phyloP scores from a whole-genome alignment of 2,113 vertebrate genomes.

The Anoplopoma fimbria region DNA sequence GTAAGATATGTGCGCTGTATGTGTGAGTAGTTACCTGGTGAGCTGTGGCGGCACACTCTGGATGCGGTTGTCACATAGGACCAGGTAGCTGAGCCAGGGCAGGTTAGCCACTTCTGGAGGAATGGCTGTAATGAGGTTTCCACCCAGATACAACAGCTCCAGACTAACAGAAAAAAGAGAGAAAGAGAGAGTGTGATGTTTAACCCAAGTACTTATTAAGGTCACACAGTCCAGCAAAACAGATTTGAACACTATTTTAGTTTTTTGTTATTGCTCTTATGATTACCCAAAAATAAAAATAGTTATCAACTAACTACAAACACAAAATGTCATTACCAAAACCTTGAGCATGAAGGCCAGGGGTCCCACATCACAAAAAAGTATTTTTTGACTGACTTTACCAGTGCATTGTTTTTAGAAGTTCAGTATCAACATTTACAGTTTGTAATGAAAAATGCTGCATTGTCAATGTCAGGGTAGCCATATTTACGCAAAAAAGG shows the following conservation, averaged over 20 bases:
- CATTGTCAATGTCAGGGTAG: neutral
- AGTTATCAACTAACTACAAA: neutral
- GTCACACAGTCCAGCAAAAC: neutral
- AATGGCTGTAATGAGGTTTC: constrained; percentile 95
- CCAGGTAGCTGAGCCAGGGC: constrained; percentile 92
- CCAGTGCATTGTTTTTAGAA: too few species aligned
- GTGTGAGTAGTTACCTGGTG: constrained; percentile 85
- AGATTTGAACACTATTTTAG: neutral
- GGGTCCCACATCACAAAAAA: neutral
- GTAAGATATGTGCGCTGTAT: neutral
- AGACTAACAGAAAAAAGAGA: constrained; percentile 84
- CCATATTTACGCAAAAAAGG: too few species aligned
- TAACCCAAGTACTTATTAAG: neutral
- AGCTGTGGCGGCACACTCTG: constrained; percentile 97
- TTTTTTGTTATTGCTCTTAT: too few species aligned
- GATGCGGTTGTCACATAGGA: constrained; percentile 97
- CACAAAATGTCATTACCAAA: neutral
- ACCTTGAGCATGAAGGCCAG: neutral
- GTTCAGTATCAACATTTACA: neutral
- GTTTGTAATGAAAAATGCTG: neutral
- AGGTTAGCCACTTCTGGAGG: constrained; percentile 95
- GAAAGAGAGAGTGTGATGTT: neutral
- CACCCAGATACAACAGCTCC: constrained; percentile 96
- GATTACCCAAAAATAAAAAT: too few species aligned
- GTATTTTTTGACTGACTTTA: neutral